Percentiles rank a stretch among this genome's conserved stretches.
Conservation (phyloP, 2,797 vertebrate genomes). For the Zalophus californianus region DNA sequence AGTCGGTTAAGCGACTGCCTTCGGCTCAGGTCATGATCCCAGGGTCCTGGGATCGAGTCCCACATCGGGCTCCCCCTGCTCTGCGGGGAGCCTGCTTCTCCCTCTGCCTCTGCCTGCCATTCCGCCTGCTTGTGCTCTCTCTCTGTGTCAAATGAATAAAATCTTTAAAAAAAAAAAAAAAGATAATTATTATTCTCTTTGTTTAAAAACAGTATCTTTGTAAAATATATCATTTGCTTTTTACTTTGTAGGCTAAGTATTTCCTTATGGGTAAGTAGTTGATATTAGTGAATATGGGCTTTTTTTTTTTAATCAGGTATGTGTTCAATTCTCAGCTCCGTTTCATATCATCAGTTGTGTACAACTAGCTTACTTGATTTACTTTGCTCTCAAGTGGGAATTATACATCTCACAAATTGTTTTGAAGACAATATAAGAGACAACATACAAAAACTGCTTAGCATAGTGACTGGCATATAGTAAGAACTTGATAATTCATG, state of each 20-base stretch:
- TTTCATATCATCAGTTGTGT: not conserved
- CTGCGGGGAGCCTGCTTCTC: too few species aligned
- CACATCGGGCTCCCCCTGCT: too few species aligned
- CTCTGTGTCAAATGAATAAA: too few species aligned
- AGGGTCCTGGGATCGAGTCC: too few species aligned
- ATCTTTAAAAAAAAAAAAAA: too few species aligned
- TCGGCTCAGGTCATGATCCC: too few species aligned
- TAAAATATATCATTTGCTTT: not conserved
- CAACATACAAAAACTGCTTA: not conserved
- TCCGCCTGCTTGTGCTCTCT: too few species aligned
- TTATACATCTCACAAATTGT: not conserved
- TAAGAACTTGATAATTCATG: not conserved
- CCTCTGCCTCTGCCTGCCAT: too few species aligned
- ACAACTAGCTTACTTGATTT: not conserved
- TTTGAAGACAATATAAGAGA: not conserved
- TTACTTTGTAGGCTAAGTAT: not conserved
- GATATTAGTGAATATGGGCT: not conserved
- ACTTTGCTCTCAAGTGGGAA: not conserved
- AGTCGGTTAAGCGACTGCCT: too few species aligned
- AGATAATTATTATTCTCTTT: too few species aligned
- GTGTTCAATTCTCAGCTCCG: not conserved
- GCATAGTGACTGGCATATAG: not conserved
- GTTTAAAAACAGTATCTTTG: too few species aligned
- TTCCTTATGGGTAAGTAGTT: not conserved
- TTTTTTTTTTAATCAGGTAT: not conserved